Percentiles rank a stretch among this genome's conserved stretches.
These are phyloP conservation scores for Dolichotis patagonum DNA, from an alignment of 2,113 vertebrate species.

Conservation along the genomic window DNA sequence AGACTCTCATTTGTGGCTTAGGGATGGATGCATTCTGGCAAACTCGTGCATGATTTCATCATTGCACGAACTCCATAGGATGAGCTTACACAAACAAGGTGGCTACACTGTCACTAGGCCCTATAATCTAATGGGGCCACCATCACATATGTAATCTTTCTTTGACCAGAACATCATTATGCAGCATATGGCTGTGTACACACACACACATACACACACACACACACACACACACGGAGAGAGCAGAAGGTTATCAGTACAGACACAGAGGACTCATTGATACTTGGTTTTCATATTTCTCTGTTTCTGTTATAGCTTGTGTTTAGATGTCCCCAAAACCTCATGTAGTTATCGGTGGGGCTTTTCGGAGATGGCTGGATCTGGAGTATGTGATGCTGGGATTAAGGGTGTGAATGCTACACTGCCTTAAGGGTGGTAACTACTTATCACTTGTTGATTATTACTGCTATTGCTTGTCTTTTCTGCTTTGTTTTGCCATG, in stretches of 20 bases:
- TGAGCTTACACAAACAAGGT: background rate
- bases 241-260: background rate
- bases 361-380: background rate
- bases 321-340: background rate
- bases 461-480: background rate
- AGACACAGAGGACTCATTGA: background rate
- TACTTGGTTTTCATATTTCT: background rate
- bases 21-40: background rate
- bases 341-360: background rate
- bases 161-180: background rate
- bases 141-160: background rate
- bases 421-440: background rate
- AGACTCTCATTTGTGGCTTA: too few species aligned
- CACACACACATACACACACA: background rate
- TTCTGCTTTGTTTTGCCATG: background rate
- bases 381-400: background rate
- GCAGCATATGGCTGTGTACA: background rate
- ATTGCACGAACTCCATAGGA: background rate
- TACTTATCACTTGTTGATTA: background rate
- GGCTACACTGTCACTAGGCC: background rate
- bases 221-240: background rate
- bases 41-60: background rate
- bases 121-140: background rate
- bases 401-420: background rate
- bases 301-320: background rate